Evolutionary conservation across 2,113 vertebrate species (phyloP).

Genomic region (Platanista minor): DNA sequence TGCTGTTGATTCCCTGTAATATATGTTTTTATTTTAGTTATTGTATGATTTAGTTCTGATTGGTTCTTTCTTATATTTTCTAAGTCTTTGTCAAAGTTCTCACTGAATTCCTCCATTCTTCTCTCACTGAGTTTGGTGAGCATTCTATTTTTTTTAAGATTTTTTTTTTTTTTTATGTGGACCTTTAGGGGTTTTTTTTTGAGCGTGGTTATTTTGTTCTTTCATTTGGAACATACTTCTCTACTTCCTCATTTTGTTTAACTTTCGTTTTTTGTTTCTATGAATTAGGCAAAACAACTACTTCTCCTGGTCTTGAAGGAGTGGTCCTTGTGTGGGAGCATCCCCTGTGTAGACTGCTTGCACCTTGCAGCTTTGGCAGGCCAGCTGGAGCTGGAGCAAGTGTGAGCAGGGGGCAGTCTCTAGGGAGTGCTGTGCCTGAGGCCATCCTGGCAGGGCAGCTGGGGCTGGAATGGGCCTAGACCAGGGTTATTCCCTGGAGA

Average conservation of each 20-base stretch:
- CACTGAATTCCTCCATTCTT: neutral
- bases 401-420: too few relatives aligned
- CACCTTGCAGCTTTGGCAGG: neutral
- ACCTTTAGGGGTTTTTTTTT: neutral
- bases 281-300: neutral
- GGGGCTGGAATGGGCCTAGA: neutral
- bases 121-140: neutral
- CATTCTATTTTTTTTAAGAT: neutral
- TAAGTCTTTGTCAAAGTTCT: neutral
- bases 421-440: neutral
- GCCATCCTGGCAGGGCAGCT: neutral
- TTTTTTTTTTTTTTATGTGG: too few relatives aligned
- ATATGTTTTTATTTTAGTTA: neutral
- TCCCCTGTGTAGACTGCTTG: neutral
- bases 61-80: neutral
- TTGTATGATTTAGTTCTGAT: neutral
- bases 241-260: neutral
- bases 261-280: neutral
- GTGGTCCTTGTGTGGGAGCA: neutral
- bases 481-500: neutral
- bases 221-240: neutral
- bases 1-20: neutral
- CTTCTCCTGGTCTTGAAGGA: neutral
- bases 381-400: neutral
- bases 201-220: neutral